These are phyloP conservation scores for Danio rerio DNA, from an alignment of 2,113 vertebrate species.

Conservation along the genomic window DNA sequence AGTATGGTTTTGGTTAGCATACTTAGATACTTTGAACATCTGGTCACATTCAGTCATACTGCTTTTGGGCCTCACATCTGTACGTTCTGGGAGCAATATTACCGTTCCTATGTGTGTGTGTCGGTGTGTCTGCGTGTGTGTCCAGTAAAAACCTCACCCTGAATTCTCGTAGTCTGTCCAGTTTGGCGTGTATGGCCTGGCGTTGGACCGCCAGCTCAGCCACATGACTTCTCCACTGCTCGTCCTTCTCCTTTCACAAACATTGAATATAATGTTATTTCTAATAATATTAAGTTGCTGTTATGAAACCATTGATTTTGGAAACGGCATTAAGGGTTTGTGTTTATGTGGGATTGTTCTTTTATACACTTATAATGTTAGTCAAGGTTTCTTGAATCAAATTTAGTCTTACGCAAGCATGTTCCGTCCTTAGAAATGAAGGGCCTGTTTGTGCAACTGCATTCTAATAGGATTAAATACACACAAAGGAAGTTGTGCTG, in stretches of 20 bases:
- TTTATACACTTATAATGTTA: neutral
- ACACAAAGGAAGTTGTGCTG: no score
- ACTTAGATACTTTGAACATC: slow-evolving; percentile 44
- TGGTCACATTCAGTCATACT: slow-evolving; percentile 41
- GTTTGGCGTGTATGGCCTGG: slow-evolving; percentile 65
- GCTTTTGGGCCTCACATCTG: slow-evolving; percentile 41
- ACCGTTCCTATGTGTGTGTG: neutral
- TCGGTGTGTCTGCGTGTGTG: slow-evolving; percentile 18
- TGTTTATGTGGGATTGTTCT: neutral
- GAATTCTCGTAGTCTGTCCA: slow-evolving; percentile 70
- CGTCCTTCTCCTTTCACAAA: slow-evolving; percentile 69
- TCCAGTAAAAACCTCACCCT: slow-evolving; percentile 64
- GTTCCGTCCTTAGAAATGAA: slow-evolving; percentile 38
- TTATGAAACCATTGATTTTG: neutral
- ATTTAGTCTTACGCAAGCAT: neutral
- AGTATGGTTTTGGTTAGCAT: slow-evolving; percentile 38
- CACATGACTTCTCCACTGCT: slow-evolving; percentile 69
- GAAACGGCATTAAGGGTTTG: neutral
- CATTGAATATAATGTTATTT: neutral
- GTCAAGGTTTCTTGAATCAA: neutral
- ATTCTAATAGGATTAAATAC: no score
- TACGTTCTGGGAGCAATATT: slow-evolving; percentile 19
- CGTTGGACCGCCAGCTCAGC: slow-evolving; percentile 65
- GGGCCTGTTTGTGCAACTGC: neutral
- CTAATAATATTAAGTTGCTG: neutral